phyloP scores from a whole-genome alignment of 2,113 vertebrate genomes.

The Scomber scombrus region DNA sequence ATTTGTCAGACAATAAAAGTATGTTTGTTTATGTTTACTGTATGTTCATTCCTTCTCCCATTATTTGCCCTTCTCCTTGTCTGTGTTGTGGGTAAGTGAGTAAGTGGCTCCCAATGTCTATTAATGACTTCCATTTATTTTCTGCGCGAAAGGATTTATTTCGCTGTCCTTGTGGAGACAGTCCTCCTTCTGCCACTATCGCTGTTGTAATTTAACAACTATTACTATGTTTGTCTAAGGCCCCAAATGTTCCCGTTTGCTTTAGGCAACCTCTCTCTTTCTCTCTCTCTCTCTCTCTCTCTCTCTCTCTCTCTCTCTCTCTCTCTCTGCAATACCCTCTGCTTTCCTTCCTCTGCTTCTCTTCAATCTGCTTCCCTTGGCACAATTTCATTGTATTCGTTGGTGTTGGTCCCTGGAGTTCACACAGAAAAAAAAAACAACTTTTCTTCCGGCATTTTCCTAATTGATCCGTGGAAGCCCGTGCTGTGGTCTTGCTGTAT shows the following conservation, averaged over 20 bases:
- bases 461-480: slow-evolving; percentile 76
- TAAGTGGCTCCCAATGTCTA: slow-evolving; percentile 59
- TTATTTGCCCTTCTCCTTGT: slow-evolving; percentile 17
- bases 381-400: slow-evolving; percentile 55
- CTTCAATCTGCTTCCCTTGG: slow-evolving; percentile 58
- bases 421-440: slow-evolving; percentile 52
- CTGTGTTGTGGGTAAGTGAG: slow-evolving; percentile 42
- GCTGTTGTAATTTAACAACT: slow-evolving; percentile 73
- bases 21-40: slow-evolving; percentile 59
- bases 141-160: slow-evolving; percentile 65
- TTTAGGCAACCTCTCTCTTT: slow-evolving; percentile 46
- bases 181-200: slow-evolving; percentile 54
- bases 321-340: slow-evolving; percentile 22
- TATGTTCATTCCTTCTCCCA: slow-evolving; percentile 15
- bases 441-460: slow-evolving; percentile 75
- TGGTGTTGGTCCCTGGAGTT: slow-evolving; percentile 64
- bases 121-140: slow-evolving; percentile 79
- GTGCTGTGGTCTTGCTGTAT: slow-evolving; percentile 43
- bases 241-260: slow-evolving; percentile 66
- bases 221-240: slow-evolving; percentile 79
- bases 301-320: slow-evolving; percentile 25
- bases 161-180: slow-evolving; percentile 61
- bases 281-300: slow-evolving; percentile 16
- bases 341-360: slow-evolving; percentile 47
- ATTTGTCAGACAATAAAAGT: slow-evolving; percentile 73